Evolutionary conservation across 2,797 vertebrate genomes (phyloP), one percentile per base, ranked within the genome.

Genomic region (Aselliscus stoliczkanus): DNA sequence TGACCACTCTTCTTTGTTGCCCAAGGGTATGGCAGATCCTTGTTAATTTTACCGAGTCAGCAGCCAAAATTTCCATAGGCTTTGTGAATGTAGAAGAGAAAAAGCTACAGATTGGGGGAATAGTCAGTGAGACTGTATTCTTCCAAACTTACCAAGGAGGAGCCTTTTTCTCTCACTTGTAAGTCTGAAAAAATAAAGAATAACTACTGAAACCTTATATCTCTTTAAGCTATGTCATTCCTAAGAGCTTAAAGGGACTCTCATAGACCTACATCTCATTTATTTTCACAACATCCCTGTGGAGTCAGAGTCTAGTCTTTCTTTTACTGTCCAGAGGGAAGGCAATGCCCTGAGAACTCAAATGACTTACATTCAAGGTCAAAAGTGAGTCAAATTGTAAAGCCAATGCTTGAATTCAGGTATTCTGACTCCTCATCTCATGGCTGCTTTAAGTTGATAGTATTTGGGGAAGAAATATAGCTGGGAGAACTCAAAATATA

Each of bases 201-300:
- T 44, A 91, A 62, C 84, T 88, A 70, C 12, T 14, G 62, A 84
- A 90, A 88, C 52, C 25, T 93, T 88, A n/a, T 93, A 72, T 92
- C 75, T 91, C 72, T 70, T 84, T 92, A 96, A 92, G 64, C 64
- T 44, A 31, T 95, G 97, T 95, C 65, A 94, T 93, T 96, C 91
- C 73, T 88, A 80, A 85, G 73, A 95, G 87, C 77, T 97, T 90
- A 95, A 88, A 92, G 84, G 87, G 90, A 76, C 65, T 90, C 52
- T 88, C n/a, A 5, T 58, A 88, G 93, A 81, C 75, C 64, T 62
- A 85, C 17, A 60, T 90, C 52, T 97, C 67, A 90, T 93, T 97
- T 96, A 96, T 96, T 98, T 97, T 96, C 85, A 92, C 25, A 72
- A 92, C 85, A 96, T 97, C 77, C 90, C 96, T 52, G 34, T 80